A percentile compares a stretch with the other conserved stretches of the same genome.
Evolutionary conservation across 2,113 vertebrate genomes (phyloP).

Genomic region (Callopanchax toddi): DNA sequence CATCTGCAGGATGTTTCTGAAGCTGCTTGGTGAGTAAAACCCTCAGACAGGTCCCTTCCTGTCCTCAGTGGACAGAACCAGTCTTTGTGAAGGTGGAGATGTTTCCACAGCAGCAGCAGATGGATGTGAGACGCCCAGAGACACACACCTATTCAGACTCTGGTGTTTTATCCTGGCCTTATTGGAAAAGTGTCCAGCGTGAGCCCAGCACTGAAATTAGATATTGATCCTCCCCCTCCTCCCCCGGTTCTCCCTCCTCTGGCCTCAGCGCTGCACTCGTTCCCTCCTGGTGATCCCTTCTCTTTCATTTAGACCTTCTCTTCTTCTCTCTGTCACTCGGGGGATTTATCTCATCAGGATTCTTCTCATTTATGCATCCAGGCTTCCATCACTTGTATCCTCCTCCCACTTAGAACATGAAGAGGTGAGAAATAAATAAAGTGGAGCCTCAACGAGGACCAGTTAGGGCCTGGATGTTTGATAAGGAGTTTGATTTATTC

Average conservation of each 20-base stretch:
- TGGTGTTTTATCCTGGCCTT: conserved; percentile 72
- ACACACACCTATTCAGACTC: conserved; percentile 76
- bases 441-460: neutral
- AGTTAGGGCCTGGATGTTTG: no score
- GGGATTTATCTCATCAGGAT: conserved; percentile 18
- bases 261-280: conserved; percentile 53
- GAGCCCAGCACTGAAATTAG: conserved; percentile 82
- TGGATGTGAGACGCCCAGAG: conserved; percentile 37
- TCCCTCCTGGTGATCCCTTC: conserved; percentile 65
- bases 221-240: conserved; percentile 76
- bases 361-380: conserved; percentile 33
- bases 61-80: no score
- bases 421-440: neutral
- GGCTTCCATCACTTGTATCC: neutral
- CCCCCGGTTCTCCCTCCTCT: conserved; percentile 46
- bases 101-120: neutral
- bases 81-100: neutral
- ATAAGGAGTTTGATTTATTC: no score
- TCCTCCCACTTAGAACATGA: neutral
- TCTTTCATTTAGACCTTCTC: conserved; percentile 42
- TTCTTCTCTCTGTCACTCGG: conserved; percentile 36
- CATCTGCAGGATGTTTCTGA: no score
- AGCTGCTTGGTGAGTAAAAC: no score
- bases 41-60: no score
- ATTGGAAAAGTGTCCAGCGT: conserved; percentile 79